These are phyloP conservation scores for Aphodius sticticus DNA, from an alignment of 2,888 invertebrate species.

Conservation along the genomic window DNA sequence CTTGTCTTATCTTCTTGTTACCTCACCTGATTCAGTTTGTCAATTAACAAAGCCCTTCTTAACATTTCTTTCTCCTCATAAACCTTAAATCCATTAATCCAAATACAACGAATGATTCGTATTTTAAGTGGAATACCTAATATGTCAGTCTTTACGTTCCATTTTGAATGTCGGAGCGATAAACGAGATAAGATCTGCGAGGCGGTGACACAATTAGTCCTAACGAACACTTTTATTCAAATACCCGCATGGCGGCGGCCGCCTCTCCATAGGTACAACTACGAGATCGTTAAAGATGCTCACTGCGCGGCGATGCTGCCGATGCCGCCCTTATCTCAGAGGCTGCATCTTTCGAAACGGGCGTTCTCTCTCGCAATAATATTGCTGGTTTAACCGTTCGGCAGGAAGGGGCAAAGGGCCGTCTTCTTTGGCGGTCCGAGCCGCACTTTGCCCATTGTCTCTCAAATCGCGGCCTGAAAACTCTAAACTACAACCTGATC, in stretches of 20 bases:
- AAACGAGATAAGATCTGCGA: not conserved
- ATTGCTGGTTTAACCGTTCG: constrained; percentile 18
- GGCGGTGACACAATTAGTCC: not conserved
- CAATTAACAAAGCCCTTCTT: not conserved
- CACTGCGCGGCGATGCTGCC: constrained; percentile 12
- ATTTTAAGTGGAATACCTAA: not conserved
- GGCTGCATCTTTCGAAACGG: not conserved
- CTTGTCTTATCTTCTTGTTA: no score
- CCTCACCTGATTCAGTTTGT: no score
- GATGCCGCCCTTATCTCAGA: constrained; percentile 5
- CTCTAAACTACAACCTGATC: constrained; percentile 32
- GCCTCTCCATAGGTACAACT: not conserved
- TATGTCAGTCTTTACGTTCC: not conserved
- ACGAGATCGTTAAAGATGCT: constrained; percentile 21
- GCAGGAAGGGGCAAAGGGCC: constrained; percentile 21
- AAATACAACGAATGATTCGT: not conserved
- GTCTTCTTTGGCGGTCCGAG: constrained; percentile 36
- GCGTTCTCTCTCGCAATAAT: constrained; percentile 15
- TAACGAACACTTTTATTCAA: constrained; percentile 21
- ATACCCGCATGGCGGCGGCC: constrained; percentile 9
- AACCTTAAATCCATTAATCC: not conserved
- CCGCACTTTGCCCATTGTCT: constrained; percentile 31
- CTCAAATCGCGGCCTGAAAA: constrained; percentile 33
- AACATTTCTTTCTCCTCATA: not conserved
- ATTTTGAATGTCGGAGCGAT: not conserved